phyloP scores from a whole-genome alignment of 2,113 vertebrate genomes.

The Passer montanus region DNA sequence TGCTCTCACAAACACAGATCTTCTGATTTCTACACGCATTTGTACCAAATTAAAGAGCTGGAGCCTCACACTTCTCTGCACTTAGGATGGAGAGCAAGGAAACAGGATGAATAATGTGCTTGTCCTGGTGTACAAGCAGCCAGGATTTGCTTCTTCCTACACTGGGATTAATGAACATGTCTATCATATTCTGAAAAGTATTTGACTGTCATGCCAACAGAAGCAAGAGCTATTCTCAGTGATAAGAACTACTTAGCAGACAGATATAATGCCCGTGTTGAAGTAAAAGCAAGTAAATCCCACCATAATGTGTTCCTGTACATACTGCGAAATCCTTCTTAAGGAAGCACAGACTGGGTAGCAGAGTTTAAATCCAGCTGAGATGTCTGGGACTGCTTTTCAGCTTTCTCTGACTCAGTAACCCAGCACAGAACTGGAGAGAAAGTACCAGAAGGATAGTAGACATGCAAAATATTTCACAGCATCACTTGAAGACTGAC shows the following conservation, averaged over 20 bases:
- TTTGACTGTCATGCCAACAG: slow-evolving; percentile 12
- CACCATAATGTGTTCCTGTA: neutral
- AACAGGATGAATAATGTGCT: neutral
- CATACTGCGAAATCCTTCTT: slow-evolving; percentile 17
- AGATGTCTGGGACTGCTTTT: neutral
- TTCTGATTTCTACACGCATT: neutral
- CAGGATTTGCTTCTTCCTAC: slow-evolving; percentile 2
- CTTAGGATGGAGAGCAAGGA: neutral
- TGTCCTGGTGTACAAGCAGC: neutral
- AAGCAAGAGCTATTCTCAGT: slow-evolving; percentile 1
- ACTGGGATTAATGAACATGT: neutral
- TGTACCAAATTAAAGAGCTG: neutral
- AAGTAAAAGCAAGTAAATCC: slow-evolving; percentile 38
- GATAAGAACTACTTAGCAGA: slow-evolving; percentile 39
- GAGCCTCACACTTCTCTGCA: neutral
- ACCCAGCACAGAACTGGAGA: neutral
- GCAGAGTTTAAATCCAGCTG: slow-evolving; percentile 16
- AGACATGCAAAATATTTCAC: neutral
- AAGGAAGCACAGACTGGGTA: neutral
- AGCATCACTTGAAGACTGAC: neutral
- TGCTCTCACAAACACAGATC: neutral
- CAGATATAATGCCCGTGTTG: neutral
- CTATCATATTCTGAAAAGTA: slow-evolving; percentile 14
- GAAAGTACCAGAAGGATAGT: neutral
- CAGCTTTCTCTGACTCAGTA: neutral